phyloP scores from a whole-genome alignment of 2,113 vertebrate species.

The Callionymus lyra region DNA sequence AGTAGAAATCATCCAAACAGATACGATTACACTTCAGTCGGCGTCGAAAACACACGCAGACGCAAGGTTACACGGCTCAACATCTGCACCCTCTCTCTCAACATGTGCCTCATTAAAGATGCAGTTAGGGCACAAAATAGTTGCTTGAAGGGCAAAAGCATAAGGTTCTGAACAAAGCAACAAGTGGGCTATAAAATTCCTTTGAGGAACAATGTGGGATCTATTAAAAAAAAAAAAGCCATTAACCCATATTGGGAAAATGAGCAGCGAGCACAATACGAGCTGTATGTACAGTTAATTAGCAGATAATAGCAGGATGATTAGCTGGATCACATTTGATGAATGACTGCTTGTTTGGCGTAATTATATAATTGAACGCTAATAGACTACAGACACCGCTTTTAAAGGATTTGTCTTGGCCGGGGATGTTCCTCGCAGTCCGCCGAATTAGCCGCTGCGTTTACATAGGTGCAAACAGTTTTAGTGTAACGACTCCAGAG shows the following conservation, averaged over 20 bases:
- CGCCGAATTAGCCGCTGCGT: slow-evolving; percentile 1
- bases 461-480: slow-evolving; percentile 39
- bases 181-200: not conserved
- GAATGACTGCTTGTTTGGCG: slow-evolving; percentile 41
- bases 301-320: slow-evolving; percentile 35
- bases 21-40: no score
- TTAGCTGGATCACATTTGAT: slow-evolving; percentile 37
- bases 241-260: slow-evolving; percentile 39
- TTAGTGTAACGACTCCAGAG: slow-evolving; percentile 1
- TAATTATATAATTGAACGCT: slow-evolving; percentile 43
- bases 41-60: no score
- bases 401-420: slow-evolving; percentile 33
- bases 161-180: no score
- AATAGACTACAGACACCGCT: slow-evolving; percentile 32
- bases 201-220: slow-evolving; percentile 36
- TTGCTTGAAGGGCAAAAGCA: no score
- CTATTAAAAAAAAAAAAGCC: slow-evolving; percentile 32
- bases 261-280: slow-evolving; percentile 33
- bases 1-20: slow-evolving; percentile 13
- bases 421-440: slow-evolving; percentile 17
- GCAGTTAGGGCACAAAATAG: no score
- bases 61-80: not conserved
- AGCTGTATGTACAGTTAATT: slow-evolving; percentile 46
- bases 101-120: no score
- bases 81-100: no score